Percentiles rank a stretch among this genome's conserved stretches.
Evolutionary conservation across 2,113 vertebrate genomes (phyloP).

Genomic region (Pseudois nayaur): DNA sequence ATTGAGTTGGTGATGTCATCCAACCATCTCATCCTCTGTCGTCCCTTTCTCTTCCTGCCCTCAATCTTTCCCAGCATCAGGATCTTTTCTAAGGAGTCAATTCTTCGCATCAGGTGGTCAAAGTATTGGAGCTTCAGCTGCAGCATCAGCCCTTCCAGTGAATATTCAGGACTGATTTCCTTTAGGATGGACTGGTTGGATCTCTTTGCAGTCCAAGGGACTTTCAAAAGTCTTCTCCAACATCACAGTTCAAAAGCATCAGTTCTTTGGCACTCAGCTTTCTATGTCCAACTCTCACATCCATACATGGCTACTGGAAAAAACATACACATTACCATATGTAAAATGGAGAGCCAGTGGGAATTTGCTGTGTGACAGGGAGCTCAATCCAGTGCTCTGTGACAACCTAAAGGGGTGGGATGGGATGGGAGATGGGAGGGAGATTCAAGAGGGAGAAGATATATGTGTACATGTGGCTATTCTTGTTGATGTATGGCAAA

Average conservation of each 20-base stretch:
- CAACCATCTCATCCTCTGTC: not conserved
- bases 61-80: not conserved
- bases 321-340: not conserved
- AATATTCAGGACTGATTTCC: not conserved
- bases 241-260: not conserved
- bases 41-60: rapidly evolving
- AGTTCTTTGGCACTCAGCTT: not conserved
- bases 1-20: not conserved
- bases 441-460: not conserved
- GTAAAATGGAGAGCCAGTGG: not conserved
- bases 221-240: not conserved
- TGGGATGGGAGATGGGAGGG: not conserved
- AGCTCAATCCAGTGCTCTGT: not conserved
- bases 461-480: not conserved
- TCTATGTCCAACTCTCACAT: not conserved
- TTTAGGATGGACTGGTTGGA: not conserved
- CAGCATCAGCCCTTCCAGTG: not conserved
- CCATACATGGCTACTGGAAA: not conserved
- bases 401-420: not conserved
- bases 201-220: not conserved
- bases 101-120: not conserved
- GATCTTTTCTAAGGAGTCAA: not conserved
- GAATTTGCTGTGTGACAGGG: not conserved
- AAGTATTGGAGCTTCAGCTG: not conserved
- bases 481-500: not conserved